These are phyloP conservation scores for Dyspetes luteomarginatus DNA, from an alignment of 2,888 invertebrate species.

Conservation along the genomic window DNA sequence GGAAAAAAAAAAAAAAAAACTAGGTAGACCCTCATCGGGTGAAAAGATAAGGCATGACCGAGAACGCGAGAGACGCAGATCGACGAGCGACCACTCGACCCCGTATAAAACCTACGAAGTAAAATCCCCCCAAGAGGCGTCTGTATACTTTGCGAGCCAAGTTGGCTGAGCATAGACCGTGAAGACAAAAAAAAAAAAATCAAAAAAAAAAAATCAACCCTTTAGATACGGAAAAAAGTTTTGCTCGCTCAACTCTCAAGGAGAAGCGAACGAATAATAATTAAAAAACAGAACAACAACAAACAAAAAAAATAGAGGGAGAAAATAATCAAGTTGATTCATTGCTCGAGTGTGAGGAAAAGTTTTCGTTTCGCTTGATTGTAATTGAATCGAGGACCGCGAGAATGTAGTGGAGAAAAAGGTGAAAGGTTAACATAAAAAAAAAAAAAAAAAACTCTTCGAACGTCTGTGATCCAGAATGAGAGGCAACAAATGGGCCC, in stretches of 20 bases:
- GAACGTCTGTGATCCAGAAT: slow-evolving; percentile 20
- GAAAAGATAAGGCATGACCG: slow-evolving; percentile 53
- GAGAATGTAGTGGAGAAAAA: slow-evolving; percentile 12
- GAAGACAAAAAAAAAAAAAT: not conserved
- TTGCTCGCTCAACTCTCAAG: not conserved
- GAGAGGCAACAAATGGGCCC: slow-evolving; percentile 13
- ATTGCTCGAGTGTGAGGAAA: slow-evolving; percentile 32
- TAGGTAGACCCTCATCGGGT: not conserved
- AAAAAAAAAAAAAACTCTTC: not conserved
- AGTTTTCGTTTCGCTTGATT: slow-evolving; percentile 53
- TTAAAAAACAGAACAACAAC: no score
- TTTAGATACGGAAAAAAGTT: not conserved
- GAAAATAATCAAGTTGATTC: slow-evolving; percentile 28
- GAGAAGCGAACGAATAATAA: slow-evolving; percentile 37
- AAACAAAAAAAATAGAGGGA: slow-evolving; percentile 26
- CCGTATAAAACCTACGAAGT: no score
- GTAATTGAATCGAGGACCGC: slow-evolving; percentile 60
- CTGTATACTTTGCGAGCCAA: no score
- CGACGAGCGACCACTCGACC: slow-evolving; percentile 22
- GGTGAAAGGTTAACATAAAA: slow-evolving; percentile 24
- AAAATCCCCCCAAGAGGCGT: no score
- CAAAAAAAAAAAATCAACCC: no score
- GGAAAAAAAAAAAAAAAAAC: not conserved
- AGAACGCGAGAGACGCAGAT: not conserved
- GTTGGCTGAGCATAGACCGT: no score